Evolutionary conservation across 2,797 vertebrate genomes (phyloP), one percentile per base, ranked within the genome.

Genomic region (Glyptemys insculpta): DNA sequence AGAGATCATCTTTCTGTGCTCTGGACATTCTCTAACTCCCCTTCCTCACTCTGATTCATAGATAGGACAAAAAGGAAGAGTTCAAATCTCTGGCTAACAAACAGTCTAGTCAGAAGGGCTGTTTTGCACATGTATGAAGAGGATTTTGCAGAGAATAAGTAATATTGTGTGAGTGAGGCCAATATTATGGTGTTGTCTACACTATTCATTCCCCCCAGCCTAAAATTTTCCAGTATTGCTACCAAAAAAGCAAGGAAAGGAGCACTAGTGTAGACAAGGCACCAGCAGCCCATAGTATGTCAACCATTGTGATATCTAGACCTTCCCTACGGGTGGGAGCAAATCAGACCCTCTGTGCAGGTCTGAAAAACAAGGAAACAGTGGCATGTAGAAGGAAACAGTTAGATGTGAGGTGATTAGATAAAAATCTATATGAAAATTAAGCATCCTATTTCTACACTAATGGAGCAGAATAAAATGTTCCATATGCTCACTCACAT

Each of bases 1-100:
- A 8, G 27, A 92, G 81, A 59, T 93, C 83, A 88, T 81, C 79
- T 98, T 96, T 79, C 93, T 87, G 57, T 52, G 18, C 34, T 92
- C 94, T 81, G 31, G 15, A 7, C 89, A 2, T 53, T 80, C 16
- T 53, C 53, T 91, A n/a, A 47, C 72, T 50, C 68, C 87, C 27
- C 12, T 59, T 89, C 79, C 21, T n/a, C 54, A n/a, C 72, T 83
- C 29, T 89, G 83, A 37, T 85, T 34, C 90, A 25, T 41, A 14
- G 6, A 52, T 23, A 65, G 4, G 15, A 88, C 23, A 95, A 95
- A 96, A 95, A 90, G 57, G 57, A 52, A 19, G 27, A 57, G 18
- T 8, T 72, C 31, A 87, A 91, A 93, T 34, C 23, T 44, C 79
- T 27, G 19, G 9, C 65, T 25, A 91, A 91, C 0, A 49, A 94